Evolutionary conservation across 1,140 invertebrate genomes (phyloP), one percentile per base, ranked within the genome.

Genomic region (Hypothenemus hampei): DNA sequence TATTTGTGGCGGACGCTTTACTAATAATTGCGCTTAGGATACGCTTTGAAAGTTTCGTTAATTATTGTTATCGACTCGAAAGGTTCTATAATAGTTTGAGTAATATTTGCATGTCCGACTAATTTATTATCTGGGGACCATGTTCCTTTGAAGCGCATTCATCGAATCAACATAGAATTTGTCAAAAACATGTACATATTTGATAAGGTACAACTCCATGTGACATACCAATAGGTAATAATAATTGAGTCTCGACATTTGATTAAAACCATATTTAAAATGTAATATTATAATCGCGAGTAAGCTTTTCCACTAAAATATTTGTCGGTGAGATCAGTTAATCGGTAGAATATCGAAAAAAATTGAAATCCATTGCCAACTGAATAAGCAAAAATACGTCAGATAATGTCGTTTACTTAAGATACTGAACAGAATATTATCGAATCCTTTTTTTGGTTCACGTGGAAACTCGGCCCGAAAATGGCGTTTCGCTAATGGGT

Each of bases 341-440:
- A 8, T 36, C 15, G 13, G 4, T 8, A 4, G 15, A 36, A 36
- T 13, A 8, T 16, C 35, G 35, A 36, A 15, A 29, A 7, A 29
- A 29, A 29, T 7, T 29, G 26, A 29, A 29, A 29, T 29, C n/a
- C n/a, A 7, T 15, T 26, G 24, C 23, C 43, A 45, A 45, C 43
- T 45, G 43, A 45, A 45, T 45, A 45, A 45, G 43, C 43, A 29
- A 45, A 45, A 45, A 45, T 26, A 26, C 13, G 15, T 3, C 13
- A 29, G 43, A 45, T 45, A 45, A 11, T 16, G 11, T 13, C 8
- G 43, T 45, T 45, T 45, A 45, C 43, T 45, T 45, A 29, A 45
- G 43, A 43, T 43, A 43, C 16, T 37, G 26, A n/a, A n/a, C n/a
- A n/a, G n/a, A n/a, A n/a, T n/a, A 37, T 37, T 37, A 37, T 37